A percentile compares a stretch with the other conserved stretches of the same genome.
These are phyloP conservation scores for Gila orcuttii DNA, from an alignment of 2,113 vertebrate species.

Conservation along the genomic window DNA sequence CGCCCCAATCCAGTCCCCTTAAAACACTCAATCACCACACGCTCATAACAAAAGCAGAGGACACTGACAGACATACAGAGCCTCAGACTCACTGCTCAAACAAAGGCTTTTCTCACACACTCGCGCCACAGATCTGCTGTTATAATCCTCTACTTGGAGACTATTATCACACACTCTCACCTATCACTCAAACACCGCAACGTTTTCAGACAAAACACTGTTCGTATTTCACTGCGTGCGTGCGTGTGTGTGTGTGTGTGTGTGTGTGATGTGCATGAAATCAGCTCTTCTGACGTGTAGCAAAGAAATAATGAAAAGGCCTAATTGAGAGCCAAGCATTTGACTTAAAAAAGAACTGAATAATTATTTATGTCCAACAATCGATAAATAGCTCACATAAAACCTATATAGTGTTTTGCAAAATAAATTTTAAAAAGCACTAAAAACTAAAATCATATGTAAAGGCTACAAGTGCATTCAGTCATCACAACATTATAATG, in stretches of 20 bases:
- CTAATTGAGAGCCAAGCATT: too few relatives aligned
- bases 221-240: not conserved
- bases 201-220: constrained; percentile 11
- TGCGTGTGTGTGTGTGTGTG: not conserved
- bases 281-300: too few relatives aligned
- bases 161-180: not conserved
- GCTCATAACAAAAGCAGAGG: not conserved
- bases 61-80: constrained; percentile 7
- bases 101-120: not conserved
- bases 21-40: constrained; percentile 36
- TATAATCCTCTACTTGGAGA: not conserved
- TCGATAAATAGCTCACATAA: too few relatives aligned
- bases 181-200: not conserved
- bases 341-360: too few relatives aligned
- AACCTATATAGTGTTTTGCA: too few relatives aligned
- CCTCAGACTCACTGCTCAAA: constrained; percentile 1
- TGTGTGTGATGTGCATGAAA: not conserved
- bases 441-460: too few relatives aligned
- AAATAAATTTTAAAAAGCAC: too few relatives aligned
- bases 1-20: not conserved
- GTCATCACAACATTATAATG: too few relatives aligned
- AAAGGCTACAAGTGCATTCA: too few relatives aligned
- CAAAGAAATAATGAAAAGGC: too few relatives aligned
- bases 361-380: too few relatives aligned
- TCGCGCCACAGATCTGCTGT: not conserved